Base-by-base conservation (phyloP, 2,888 invertebrate genomes). In the Entomobrya multifasciata region DNA sequence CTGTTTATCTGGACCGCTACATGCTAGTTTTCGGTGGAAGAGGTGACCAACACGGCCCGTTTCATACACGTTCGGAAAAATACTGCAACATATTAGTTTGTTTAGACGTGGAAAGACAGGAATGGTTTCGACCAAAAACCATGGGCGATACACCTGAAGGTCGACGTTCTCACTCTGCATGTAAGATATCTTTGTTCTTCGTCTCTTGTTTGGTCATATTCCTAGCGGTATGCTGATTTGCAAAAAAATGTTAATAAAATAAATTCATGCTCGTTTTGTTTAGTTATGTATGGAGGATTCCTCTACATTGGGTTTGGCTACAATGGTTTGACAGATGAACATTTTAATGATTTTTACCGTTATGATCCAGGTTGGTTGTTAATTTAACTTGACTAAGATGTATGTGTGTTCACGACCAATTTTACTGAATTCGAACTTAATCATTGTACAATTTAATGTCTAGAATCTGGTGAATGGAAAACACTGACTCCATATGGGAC, bases 11-110 rank as follows among this genome's bases (percentile, higher is more conserved):
- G 65, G 94, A 95, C 90, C 94, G 94, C 90, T 91, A 90, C 47
- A 98, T 98, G 96, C 97, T 96, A 92, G 94, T 98, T 74, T 98
- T 96, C 93, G 98, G 98, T 10, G 98, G 98, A 0, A 94, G 98
- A 76, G 96, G 97, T 83, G 96, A 97, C 91, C 93, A 94, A 72
- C 94, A 95, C 88, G 95, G 94, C 27, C 94, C 95, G 6, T 94
- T 94, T 91, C 94, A 95, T 90, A 94, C 95, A 41, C 93, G 94
- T 86, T 94, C 95, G 89, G 96, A 97, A 92, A 93, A 95, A 87
- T 97, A 97, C 92, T 96, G 96, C 91, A 95, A 96, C 85, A 79
- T 78, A 13, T 76, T 91, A 72, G 91, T 95, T 92, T 96, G 95
- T 92, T 93, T 97, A 88, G 96, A 98, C 93, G 95, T 96, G 86